Evolutionary conservation across 2,888 invertebrate genomes (phyloP).

Genomic region (Labia minor): DNA sequence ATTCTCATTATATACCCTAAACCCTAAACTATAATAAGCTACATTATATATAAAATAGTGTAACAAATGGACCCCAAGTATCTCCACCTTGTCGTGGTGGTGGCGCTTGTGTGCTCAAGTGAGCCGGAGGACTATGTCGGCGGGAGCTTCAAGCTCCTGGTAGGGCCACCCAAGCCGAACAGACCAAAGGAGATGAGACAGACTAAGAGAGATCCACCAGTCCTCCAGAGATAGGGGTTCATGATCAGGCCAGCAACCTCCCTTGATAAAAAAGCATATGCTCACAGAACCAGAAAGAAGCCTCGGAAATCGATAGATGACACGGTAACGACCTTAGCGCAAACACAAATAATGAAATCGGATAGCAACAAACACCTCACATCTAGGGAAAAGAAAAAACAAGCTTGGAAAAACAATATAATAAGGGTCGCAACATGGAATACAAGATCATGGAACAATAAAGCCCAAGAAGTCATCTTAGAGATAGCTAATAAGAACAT

Average conservation of each 20-base stretch:
- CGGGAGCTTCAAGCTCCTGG: too few species aligned
- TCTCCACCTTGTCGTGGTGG: conserved; percentile 23
- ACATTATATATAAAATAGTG: too few species aligned
- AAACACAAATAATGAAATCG: too few species aligned
- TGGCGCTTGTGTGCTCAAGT: conserved; percentile 19
- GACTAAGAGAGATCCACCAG: conserved; percentile 16
- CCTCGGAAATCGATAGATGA: too few species aligned
- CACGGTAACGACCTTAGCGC: too few species aligned
- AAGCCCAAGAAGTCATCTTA: not conserved
- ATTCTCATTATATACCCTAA: too few species aligned
- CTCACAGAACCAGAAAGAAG: not conserved
- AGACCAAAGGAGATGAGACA: conserved; percentile 15
- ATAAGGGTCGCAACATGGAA: not conserved
- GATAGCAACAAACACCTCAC: not conserved
- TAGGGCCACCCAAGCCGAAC: too few species aligned
- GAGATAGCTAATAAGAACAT: not conserved
- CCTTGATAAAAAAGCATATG: not conserved
- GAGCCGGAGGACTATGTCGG: conserved; percentile 21
- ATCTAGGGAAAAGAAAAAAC: not conserved
- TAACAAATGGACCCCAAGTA: not conserved
- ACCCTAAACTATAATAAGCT: too few species aligned
- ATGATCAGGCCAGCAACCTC: not conserved
- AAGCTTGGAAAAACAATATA: not conserved
- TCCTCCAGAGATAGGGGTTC: not conserved
- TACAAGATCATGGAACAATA: not conserved